Conservation (phyloP, 2,797 vertebrate species). For the Brachyalestes nurse region DNA sequence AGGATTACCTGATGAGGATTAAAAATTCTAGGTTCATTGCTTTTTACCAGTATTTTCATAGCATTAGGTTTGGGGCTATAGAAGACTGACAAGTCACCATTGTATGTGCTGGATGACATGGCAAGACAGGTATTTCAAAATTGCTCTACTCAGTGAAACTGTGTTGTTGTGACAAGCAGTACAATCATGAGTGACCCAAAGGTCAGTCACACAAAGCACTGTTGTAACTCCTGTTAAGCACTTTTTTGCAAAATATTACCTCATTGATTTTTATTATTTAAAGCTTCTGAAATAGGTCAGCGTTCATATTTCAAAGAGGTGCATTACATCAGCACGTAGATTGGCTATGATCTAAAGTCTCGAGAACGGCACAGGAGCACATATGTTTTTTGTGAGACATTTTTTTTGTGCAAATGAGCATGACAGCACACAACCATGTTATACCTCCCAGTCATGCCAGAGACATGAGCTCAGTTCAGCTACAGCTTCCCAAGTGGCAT, state of each 20-base stretch:
- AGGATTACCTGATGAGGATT: neutral
- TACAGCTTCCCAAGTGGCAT: neutral
- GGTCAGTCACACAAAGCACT: slow-evolving; percentile 33
- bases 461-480: slow-evolving; percentile 37
- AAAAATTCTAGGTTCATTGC: neutral
- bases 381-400: slow-evolving; percentile 15
- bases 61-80: neutral
- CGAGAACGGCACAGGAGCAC: slow-evolving; percentile 47
- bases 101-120: neutral
- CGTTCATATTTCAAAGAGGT: slow-evolving; percentile 34
- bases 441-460: slow-evolving; percentile 23
- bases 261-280: slow-evolving; percentile 46
- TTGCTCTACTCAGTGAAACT: neutral
- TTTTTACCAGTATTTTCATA: neutral
- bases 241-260: slow-evolving; percentile 52
- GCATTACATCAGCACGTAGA: slow-evolving; percentile 48
- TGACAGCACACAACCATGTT: slow-evolving; percentile 39
- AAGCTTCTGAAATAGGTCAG: slow-evolving; percentile 46
- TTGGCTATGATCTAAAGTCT: slow-evolving; percentile 48
- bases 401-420: slow-evolving; percentile 28
- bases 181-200: slow-evolving; percentile 21
- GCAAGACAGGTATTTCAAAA: neutral
- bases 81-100: neutral
- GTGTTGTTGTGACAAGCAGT: slow-evolving; percentile 6
- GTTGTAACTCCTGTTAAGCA: slow-evolving; percentile 44